These are phyloP conservation scores for Mesitornis unicolor DNA, from an alignment of 2,113 vertebrate genomes.

Conservation along the genomic window DNA sequence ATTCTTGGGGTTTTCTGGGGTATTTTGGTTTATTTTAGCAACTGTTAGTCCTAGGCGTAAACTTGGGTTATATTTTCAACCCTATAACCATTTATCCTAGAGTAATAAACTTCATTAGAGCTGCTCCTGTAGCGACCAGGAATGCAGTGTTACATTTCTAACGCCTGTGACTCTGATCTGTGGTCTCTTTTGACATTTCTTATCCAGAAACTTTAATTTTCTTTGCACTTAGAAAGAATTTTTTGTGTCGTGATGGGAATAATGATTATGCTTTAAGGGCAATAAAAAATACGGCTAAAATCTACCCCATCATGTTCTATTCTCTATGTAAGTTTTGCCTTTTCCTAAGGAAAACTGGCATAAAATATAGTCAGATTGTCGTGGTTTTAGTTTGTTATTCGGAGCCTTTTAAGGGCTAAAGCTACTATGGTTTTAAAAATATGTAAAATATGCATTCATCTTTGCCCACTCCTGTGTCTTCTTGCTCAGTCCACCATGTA, in stretches of 20 bases:
- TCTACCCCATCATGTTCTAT: background rate
- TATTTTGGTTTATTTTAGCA: too few species aligned
- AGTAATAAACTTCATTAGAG: background rate
- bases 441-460: background rate
- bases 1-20: too few species aligned
- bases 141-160: background rate
- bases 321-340: background rate
- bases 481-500: background rate
- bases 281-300: background rate
- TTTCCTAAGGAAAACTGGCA: background rate
- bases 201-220: background rate
- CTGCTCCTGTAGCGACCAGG: background rate
- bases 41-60: background rate
- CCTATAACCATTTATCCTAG: background rate
- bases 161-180: background rate
- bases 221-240: background rate
- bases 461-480: background rate
- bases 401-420: background rate
- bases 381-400: background rate
- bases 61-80: background rate
- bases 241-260: background rate
- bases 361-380: background rate
- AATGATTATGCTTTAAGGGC: background rate
- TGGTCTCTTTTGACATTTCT: background rate
- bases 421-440: background rate